Base-by-base conservation (phyloP, 2,113 vertebrate genomes). In the Pionites leucogaster region DNA sequence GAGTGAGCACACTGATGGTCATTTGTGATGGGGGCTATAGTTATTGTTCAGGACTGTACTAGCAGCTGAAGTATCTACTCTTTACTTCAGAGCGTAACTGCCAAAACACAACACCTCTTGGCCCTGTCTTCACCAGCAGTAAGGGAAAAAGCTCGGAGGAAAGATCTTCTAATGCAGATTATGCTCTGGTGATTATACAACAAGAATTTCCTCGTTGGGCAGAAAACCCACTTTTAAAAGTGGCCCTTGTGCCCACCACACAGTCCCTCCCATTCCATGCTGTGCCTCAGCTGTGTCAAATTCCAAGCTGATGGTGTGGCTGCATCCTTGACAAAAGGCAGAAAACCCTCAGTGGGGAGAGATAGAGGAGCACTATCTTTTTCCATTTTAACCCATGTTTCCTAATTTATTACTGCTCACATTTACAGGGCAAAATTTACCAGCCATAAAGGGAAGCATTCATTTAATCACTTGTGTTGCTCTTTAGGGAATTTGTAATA, bases 1-100 rank as follows among this genome's bases (percentile, higher is more conserved):
- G 41, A 62, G 7, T 70, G 57, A 78, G 49, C 47, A 55, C 19
- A 4, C 4, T 6, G 27, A 33, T 13, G 6, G 7, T 33, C 35
- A 23, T 59, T 75, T 41, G 42, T 49, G 27, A 14, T 2, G 23
- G 31, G 24, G 0, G 0, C 12, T 63, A 59, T 35, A 29, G 24
- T 72, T 91, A 31, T 31, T 67, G 17, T 79, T 59, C 39, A 84
- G 37, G 16, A 8, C 0, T 39, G 10, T 60, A n/a, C 20, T 29
- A 41, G 70, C 70, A 86, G 11, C 35, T 67, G 6, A 67, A 41
- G 13, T 41, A 13, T 39, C 59, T 50, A 16, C 31, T 49, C 17
- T 69, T 18, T 80, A 33, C 55, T 78, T 52, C 37, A 44, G 69
- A 53, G 10, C 28, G 8, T 24, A 55, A 35, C 31, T 20, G 53